These are phyloP conservation scores for Antheraea yamamai DNA, from an alignment of 2,888 invertebrate genomes.

Conservation along the genomic window DNA sequence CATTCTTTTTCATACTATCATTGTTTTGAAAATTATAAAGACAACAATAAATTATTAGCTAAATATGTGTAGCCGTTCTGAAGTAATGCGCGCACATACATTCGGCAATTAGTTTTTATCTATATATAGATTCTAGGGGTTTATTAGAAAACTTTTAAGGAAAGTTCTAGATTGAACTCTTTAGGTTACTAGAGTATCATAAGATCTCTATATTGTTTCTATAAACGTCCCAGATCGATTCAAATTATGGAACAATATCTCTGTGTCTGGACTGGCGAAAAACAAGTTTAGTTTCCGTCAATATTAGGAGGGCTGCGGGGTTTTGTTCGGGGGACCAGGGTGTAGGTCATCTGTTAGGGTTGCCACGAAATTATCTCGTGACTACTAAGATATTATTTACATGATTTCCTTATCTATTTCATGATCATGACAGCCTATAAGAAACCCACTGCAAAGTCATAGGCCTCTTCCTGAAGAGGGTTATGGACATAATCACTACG, in stretches of 20 bases:
- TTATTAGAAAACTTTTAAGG: not conserved
- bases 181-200: not conserved
- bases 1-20: no score
- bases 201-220: not conserved
- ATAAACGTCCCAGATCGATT: not conserved
- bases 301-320: slow-evolving; percentile 33
- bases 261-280: slow-evolving; percentile 34
- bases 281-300: slow-evolving; percentile 49
- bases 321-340: slow-evolving; percentile 33
- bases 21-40: no score
- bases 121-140: no score
- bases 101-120: no score
- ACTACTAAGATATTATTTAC: not conserved
- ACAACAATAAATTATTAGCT: no score
- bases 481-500: no score
- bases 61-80: no score
- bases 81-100: no score
- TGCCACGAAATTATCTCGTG: slow-evolving; percentile 24
- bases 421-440: no score
- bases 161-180: not conserved
- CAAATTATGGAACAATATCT: slow-evolving; percentile 29
- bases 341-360: slow-evolving; percentile 35
- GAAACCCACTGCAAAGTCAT: no score
- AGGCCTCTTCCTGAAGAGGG: no score
- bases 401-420: no score